phyloP scores from a whole-genome alignment of 2,797 vertebrate species.

The Chelon labrosus region DNA sequence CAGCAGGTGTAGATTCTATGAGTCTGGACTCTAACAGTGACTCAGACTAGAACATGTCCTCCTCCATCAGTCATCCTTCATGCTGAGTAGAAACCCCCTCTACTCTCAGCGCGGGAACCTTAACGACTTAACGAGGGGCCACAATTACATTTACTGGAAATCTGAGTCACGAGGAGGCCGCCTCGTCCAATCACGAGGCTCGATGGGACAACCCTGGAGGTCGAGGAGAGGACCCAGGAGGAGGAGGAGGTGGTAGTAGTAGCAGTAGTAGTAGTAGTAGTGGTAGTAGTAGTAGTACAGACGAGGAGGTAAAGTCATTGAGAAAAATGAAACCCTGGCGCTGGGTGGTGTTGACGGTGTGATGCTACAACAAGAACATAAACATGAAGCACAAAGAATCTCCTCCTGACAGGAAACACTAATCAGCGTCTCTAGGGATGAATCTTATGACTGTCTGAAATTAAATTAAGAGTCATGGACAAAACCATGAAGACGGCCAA shows the following conservation, averaged over 20 bases:
- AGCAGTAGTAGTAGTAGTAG: not conserved
- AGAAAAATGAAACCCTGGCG: conserved; percentile 2
- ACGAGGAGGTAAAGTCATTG: conserved; percentile 1
- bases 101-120: conserved; percentile 23
- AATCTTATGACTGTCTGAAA: conserved; percentile 52
- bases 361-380: not conserved
- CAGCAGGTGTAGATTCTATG: no score
- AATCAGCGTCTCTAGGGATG: not conserved
- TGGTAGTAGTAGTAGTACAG: not conserved
- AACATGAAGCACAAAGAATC: conserved; percentile 1
- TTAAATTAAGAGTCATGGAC: conserved; percentile 20
- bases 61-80: no score
- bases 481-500: conserved; percentile 13
- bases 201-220: conserved; percentile 26
- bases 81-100: conserved; percentile 6
- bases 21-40: no score
- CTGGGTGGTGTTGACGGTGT: not conserved
- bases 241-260: not conserved
- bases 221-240: conserved; percentile 8
- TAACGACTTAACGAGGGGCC: conserved; percentile 68
- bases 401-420: not conserved
- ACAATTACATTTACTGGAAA: conserved; percentile 80
- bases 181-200: conserved; percentile 48
- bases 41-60: no score
- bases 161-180: conserved; percentile 74